Evolutionary conservation across 2,113 vertebrate species (phyloP), one percentile per base, ranked within the genome.

Genomic region (Crypturellus undulatus): DNA sequence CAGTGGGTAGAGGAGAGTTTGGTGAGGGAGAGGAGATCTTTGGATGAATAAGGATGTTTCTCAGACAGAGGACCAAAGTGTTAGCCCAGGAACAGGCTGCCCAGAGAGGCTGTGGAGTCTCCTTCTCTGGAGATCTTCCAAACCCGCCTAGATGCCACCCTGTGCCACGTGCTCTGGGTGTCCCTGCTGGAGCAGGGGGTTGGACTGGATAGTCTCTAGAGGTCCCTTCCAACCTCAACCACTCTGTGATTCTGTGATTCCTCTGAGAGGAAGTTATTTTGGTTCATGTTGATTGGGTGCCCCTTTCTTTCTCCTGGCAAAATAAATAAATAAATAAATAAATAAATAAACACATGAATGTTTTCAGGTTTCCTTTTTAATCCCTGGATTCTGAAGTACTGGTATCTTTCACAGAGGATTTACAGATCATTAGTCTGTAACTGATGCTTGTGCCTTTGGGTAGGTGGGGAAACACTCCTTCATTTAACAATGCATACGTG

Each of bases 381-480:
- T 34, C 19, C 68, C n/a, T 87, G 21, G 60, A 65, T 19, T 69
- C 25, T 79, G 14, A 9, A 70, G 52, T 56, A 43, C 34, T 67
- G 32, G 80, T 90, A 62, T 58, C 59, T 87, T 92, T 89, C 40
- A 36, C n/a, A 4, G 63, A 81, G 71, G 51, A 72, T 93, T 95
- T 86, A 87, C 76, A 88, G 42, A 64, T 78, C 79, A 78, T 93
- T 96, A 94, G 28, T 75, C 10, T 85, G 32, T 91, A 87, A 89
- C 49, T 85, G 87, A 71, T 91, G 42, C 67, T 47, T 65, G 25
- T 82, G 84, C 68, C 70, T 91, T 87, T 70, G 32, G 52, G 60
- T 87, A 77, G 58, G 60, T 75, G 59, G 43, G n/a, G 51, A 87
- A 84, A 86, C 75, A 72, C 10, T 75, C 38, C 67, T 82, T 75